Evolutionary conservation across 1,140 invertebrate species (phyloP).

Genomic region (Prorops nasuta): DNA sequence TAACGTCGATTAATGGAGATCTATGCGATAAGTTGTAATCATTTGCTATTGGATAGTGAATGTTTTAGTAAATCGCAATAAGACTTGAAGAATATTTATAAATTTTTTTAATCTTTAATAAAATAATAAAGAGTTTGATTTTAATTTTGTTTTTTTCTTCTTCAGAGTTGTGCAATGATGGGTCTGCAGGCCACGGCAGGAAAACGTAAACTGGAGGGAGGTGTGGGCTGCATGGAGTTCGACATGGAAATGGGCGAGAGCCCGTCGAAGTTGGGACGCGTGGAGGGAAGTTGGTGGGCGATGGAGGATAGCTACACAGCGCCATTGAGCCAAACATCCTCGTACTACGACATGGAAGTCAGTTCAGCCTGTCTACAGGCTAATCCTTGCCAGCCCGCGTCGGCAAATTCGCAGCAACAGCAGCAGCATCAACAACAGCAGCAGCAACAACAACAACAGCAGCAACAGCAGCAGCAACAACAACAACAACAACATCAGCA

Average conservation of each 20-base stretch:
- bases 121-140: no score
- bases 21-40: no score
- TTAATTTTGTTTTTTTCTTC: slow-evolving; percentile 37
- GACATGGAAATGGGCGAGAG: slow-evolving; percentile 54
- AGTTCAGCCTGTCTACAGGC: slow-evolving; percentile 36
- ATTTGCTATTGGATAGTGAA: no score
- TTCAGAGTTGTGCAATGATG: slow-evolving; percentile 74
- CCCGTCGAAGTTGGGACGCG: slow-evolving; percentile 50
- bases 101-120: no score
- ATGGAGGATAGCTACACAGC: slow-evolving; percentile 49
- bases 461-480: slow-evolving; percentile 15
- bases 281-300: slow-evolving; percentile 54
- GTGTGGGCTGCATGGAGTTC: slow-evolving; percentile 55
- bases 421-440: slow-evolving; percentile 30
- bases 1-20: no score
- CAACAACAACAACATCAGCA: slow-evolving; percentile 17
- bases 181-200: slow-evolving; percentile 72
- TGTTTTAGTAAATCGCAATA: no score
- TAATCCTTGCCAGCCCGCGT: slow-evolving; percentile 31
- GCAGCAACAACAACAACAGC: slow-evolving; percentile 30
- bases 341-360: slow-evolving; percentile 46
- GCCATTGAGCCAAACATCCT: slow-evolving; percentile 29
- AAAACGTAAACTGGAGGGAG: slow-evolving; percentile 66
- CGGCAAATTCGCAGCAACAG: slow-evolving; percentile 18
- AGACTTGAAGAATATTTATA: no score